Evolutionary conservation across 2,888 invertebrate genomes (phyloP).

Genomic region (Lutraria lutraria): DNA sequence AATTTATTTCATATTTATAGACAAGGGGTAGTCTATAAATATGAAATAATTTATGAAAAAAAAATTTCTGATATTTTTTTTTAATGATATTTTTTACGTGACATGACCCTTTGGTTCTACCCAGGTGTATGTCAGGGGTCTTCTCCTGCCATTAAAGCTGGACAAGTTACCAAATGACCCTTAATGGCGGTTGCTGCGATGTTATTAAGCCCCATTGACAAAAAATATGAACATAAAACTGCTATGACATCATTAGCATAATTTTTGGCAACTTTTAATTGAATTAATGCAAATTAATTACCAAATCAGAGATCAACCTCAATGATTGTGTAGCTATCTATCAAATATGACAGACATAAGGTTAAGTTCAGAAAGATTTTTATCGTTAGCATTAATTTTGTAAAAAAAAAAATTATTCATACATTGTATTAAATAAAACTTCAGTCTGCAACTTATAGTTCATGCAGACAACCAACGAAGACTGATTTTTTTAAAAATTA

Average conservation of each 20-base stretch:
- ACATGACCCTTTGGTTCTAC: too few species aligned
- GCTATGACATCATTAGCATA: neutral
- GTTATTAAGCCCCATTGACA: too few species aligned
- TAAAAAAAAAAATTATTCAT: neutral
- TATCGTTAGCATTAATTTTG: neutral
- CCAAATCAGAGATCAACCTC: neutral
- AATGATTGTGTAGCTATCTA: neutral
- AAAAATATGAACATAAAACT: too few species aligned
- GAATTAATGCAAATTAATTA: neutral
- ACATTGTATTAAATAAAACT: neutral
- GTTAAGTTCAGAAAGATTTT: neutral
- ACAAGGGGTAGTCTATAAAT: too few species aligned
- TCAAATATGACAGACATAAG: neutral
- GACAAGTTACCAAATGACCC: too few species aligned
- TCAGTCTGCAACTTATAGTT: neutral
- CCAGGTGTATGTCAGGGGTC: too few species aligned
- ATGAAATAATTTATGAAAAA: too few species aligned
- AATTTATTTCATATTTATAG: too few species aligned
- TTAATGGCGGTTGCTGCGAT: too few species aligned
- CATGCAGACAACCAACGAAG: neutral
- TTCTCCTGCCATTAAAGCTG: too few species aligned
- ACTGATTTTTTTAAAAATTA: neutral
- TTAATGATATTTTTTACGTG: too few species aligned
- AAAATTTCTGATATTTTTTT: too few species aligned
- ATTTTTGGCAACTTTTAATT: conserved; percentile 2